A percentile compares a stretch with the other conserved stretches of the same genome.
Conservation (phyloP, 2,888 invertebrate species). For the Blastobasis lacticolella region DNA sequence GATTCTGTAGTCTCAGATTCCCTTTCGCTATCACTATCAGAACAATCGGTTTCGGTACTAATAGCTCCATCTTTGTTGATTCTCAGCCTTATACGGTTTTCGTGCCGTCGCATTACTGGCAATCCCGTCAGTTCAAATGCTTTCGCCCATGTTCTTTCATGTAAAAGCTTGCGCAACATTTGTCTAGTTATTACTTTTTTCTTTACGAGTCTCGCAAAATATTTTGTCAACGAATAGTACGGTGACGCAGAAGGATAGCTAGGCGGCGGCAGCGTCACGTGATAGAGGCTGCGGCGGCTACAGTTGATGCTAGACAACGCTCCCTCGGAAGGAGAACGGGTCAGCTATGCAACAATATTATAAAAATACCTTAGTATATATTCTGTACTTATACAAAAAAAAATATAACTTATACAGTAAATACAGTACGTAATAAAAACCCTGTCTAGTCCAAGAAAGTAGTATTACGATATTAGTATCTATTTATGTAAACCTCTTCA, state of each 20-base stretch:
- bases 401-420: too few relatives aligned
- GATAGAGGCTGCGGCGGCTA: constrained; percentile 70
- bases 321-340: constrained; percentile 71
- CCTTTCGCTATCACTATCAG: constrained; percentile 58
- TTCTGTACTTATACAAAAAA: too few relatives aligned
- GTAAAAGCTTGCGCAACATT: constrained; percentile 83
- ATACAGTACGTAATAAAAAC: too few relatives aligned
- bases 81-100: constrained; percentile 56
- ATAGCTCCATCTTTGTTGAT: constrained; percentile 61
- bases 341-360: constrained; percentile 61
- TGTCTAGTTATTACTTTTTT: constrained; percentile 80
- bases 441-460: too few relatives aligned
- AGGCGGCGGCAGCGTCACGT: constrained; percentile 80
- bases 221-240: constrained; percentile 83
- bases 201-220: constrained; percentile 83
- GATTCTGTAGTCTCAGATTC: constrained; percentile 59
- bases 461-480: too few relatives aligned
- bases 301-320: constrained; percentile 70
- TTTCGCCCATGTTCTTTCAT: constrained; percentile 72
- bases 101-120: constrained; percentile 59
- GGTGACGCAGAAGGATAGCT: constrained; percentile 85
- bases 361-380: constrained; percentile 27
- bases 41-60: constrained; percentile 54
- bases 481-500: too few relatives aligned
- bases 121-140: constrained; percentile 62